Evolutionary conservation across 2,113 vertebrate species (phyloP), one percentile per base, ranked within the genome.

Genomic region (Dipodomys ordii): DNA sequence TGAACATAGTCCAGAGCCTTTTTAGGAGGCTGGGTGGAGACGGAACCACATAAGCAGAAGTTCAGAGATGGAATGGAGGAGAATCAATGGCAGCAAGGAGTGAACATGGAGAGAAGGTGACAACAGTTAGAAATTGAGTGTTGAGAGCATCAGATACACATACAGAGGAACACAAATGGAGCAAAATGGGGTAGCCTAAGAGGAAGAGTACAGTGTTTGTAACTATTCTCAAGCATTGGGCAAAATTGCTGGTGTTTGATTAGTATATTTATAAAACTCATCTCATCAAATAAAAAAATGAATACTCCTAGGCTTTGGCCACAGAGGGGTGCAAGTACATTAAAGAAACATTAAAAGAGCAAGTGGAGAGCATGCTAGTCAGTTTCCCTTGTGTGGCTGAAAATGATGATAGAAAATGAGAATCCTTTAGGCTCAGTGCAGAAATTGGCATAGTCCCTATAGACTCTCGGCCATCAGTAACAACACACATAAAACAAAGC

Each of bases 1-100:
- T 98, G 99, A 98, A 99, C 99, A 99, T 99, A 99, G 98, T 99
- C 99, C 99, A 99, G 99, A 97, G 99, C 98, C 98, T 99, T 99
- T 99, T 99, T 99, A 99, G 99, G 99, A 99, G 99, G 99, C 99
- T 99, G 98, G 97, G 97, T 98, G 97, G 97, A 95, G 97, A 98
- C 96, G 98, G 98, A 57, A 98, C 98, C 98, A 98, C 98, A 98
- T 95, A 98, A 97, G 98, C 97, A 98, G 98, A 98, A 95, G 97
- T 98, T 98, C 67, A 98, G 98, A 99, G 98, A 99, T 98, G 98
- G 98, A 99, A 99, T 99, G 99, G 98, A 99, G 98, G 95, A 99
- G 98, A 98, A 98, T 98, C 98, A 98, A 98, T 98, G 98, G 98
- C 98, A 98, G 98, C 99, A 99, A 98, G 99, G 98, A 98, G 98